A percentile compares a stretch with the other conserved stretches of the same genome.
Conservation (phyloP, 2,113 vertebrate species). For the Cyanoderma ruficeps region DNA sequence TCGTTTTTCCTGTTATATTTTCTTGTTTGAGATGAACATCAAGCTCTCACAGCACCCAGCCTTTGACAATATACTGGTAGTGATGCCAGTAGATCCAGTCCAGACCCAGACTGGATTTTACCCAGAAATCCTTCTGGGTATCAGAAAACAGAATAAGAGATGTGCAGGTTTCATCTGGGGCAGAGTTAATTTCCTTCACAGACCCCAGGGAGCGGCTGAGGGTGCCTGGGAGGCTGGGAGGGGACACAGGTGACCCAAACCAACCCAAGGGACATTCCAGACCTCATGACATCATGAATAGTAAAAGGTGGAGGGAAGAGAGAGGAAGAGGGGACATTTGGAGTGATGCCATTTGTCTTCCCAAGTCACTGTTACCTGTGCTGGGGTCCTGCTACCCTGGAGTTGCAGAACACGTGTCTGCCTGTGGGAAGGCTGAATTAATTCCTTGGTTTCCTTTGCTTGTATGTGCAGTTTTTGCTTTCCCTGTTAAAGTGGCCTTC, state of each 20-base stretch:
- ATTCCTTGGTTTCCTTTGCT: not conserved
- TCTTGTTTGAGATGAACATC: not conserved
- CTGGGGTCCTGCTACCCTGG: not conserved
- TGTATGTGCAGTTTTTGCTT: not conserved
- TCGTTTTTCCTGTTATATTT: rapidly evolving
- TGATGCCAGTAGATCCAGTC: not conserved
- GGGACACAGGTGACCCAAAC: not conserved
- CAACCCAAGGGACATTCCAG: not conserved
- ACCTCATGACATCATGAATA: not conserved
- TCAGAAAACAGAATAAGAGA: not conserved
- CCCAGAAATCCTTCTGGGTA: not conserved
- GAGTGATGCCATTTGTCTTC: not conserved
- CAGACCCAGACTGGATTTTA: not conserved
- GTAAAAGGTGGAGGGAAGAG: not conserved
- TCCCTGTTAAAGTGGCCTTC: not conserved
- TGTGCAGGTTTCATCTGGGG: not conserved
- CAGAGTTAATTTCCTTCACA: not conserved
- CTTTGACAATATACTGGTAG: not conserved
- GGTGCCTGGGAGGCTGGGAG: not conserved
- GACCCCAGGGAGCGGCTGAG: not conserved
- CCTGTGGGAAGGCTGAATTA: not conserved
- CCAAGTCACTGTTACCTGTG: not conserved
- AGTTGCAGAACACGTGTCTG: not conserved
- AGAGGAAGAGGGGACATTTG: not conserved
- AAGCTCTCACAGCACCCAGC: not conserved